A percentile compares a stretch with the other conserved stretches of the same genome.
Evolutionary conservation across 2,113 vertebrate genomes (phyloP).

Genomic region (Panthera uncia): DNA sequence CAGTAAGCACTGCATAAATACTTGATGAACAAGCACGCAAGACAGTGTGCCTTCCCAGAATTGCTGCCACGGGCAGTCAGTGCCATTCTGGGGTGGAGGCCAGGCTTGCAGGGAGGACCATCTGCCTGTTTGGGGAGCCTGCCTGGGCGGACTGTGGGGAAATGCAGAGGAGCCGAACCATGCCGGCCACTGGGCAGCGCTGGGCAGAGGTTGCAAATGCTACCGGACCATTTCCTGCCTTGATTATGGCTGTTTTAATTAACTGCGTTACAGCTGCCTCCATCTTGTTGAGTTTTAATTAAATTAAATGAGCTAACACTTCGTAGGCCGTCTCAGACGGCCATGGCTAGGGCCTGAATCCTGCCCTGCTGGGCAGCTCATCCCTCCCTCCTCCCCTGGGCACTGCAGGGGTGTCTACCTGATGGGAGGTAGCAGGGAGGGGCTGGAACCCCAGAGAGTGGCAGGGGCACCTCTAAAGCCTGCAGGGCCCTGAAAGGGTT

Average conservation of each 20-base stretch:
- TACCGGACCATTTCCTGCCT: conserved; percentile 69
- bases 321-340: conserved; percentile 71
- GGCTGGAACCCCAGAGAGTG: background rate
- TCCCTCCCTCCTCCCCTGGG: background rate
- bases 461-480: background rate
- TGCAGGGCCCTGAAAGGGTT: background rate
- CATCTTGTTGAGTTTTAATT: conserved; percentile 87
- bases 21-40: background rate
- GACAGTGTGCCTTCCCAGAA: conserved; percentile 47
- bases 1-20: conserved; percentile 46
- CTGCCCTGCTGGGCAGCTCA: conserved; percentile 60
- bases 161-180: background rate
- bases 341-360: conserved; percentile 72
- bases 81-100: background rate
- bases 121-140: conserved; percentile 32
- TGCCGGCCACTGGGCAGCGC: background rate
- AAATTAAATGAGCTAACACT: conserved; percentile 84
- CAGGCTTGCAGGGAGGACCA: conserved; percentile 14
- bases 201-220: conserved; percentile 42
- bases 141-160: background rate
- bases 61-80: background rate
- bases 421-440: background rate
- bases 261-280: conserved; percentile 84
- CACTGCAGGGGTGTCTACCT: background rate
- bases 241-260: conserved; percentile 82